Conservation (phyloP, 2,888 invertebrate species). For the Serrognathus titanus region DNA sequence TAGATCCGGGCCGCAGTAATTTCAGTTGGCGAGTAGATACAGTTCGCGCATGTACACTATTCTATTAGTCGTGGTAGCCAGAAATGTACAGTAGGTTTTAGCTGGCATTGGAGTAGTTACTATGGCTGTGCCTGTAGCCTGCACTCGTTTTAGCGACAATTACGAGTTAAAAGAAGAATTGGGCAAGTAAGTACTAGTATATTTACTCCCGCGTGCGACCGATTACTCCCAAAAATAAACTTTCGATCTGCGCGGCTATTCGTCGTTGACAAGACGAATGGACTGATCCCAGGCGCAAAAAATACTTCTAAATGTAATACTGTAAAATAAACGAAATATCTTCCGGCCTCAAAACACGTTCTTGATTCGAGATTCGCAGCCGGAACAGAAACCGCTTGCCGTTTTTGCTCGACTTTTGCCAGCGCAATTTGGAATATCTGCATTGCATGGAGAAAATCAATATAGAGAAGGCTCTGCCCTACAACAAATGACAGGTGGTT, state of each 20-base stretch:
- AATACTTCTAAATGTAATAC: constrained; percentile 28
- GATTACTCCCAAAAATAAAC: constrained; percentile 1
- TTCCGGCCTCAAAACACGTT: neutral
- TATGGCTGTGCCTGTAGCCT: constrained; percentile 87
- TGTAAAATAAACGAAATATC: constrained; percentile 7
- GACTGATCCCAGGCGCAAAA: constrained; percentile 32
- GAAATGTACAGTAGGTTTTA: constrained; percentile 41
- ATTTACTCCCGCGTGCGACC: neutral
- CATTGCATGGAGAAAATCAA: constrained; percentile 51
- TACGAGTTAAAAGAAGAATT: constrained; percentile 99
- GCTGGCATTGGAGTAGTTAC: constrained; percentile 41
- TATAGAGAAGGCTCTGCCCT: constrained; percentile 44
- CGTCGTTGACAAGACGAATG: constrained; percentile 22
- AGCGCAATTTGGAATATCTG: constrained; percentile 46
- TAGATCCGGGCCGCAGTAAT: constrained; percentile 2
- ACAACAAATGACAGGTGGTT: constrained; percentile 46
- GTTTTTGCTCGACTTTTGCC: constrained; percentile 13
- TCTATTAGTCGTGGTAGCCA: constrained; percentile 31
- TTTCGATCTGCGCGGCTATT: neutral
- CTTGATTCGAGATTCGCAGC: constrained; percentile 1
- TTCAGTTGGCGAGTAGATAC: constrained; percentile 19
- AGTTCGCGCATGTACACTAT: constrained; percentile 19
- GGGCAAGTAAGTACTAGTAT: constrained; percentile 81
- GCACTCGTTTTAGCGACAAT: constrained; percentile 98
- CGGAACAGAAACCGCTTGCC: constrained; percentile 4